Evolutionary conservation across 2,797 vertebrate genomes (phyloP), one percentile per base, ranked within the genome.

Genomic region (Halcyon smyrnensis): DNA sequence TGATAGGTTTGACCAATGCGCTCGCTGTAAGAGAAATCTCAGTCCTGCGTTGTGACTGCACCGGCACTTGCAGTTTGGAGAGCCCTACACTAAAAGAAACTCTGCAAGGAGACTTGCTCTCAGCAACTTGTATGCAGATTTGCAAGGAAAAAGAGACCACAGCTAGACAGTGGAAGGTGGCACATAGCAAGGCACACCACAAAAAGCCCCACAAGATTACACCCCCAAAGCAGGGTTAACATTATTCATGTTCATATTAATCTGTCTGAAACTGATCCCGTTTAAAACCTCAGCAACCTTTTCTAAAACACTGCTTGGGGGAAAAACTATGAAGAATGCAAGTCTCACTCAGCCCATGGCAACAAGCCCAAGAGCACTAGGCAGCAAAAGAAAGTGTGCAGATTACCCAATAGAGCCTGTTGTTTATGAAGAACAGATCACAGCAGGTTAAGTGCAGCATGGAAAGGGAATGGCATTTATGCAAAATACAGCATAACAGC

Each of bases 341-440:
- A 95, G 78, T 71, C 78, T 93, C 91, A 62, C 81, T 95, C 84
- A 90, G 68, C 81, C 96, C 90, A 94, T 97, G 90, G 96, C 96
- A 96, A 95, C 93, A 94, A 93, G 93, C 90, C 93, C 86, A 89
- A 68, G 27, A 53, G 94, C 91, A 96, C 88, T 23, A 94, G 81
- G 87, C 91, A 90, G 96, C 86, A 77, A 94, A 87, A 94, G 74
- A 96, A 96, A 97, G 92, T 91, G 87, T 70, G 64, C 90, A 85
- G 94, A 95, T 93, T 96, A 95, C 41, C 88, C 81, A 95, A 48
- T 62, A 93, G 71, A 78, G 88, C 64, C 86, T 90, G 91, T 94
- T 96, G 93, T 96, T 97, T 94, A 96, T 34, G 68, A 96, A 96
- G 93, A 96, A 95, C 94, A 93, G 94, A 97, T 94, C 94, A 95